Percentiles rank a stretch among this genome's conserved stretches.
phyloP scores from a whole-genome alignment of 2,797 vertebrate species.

The Stomatorhinus walkeri region DNA sequence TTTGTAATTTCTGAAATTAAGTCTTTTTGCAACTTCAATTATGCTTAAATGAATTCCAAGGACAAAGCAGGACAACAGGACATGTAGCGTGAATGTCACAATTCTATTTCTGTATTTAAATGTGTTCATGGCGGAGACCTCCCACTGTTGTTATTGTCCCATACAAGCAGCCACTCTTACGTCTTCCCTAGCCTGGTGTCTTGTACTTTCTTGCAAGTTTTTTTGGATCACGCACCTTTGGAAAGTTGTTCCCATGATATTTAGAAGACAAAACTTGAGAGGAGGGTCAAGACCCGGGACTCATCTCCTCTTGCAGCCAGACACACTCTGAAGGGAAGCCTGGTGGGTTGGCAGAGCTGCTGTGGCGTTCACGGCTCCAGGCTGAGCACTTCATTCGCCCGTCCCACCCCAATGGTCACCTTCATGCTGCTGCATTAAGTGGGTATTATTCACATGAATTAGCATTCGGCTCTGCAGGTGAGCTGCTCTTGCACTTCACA shows the following conservation, averaged over 20 bases:
- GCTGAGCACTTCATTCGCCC: not conserved
- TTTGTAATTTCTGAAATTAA: conserved; percentile 60
- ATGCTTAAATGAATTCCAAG: conserved; percentile 56
- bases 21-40: conserved; percentile 48
- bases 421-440: conserved; percentile 9
- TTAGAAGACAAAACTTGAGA: not conserved
- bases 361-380: not conserved
- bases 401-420: not conserved
- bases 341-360: not conserved
- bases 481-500: conserved; percentile 16
- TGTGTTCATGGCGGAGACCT: not conserved
- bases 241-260: not conserved
- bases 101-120: not conserved
- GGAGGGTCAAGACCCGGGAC: not conserved
- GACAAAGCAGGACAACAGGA: conserved; percentile 35
- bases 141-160: not conserved
- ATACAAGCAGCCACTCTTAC: not conserved
- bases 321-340: not conserved
- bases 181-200: not conserved
- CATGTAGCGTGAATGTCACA: not conserved
- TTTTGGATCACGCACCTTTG: not conserved
- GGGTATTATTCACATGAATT: conserved; percentile 19
- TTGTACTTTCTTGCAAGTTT: not conserved
- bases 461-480: conserved; percentile 30
- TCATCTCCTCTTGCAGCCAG: not conserved